Conservation (phyloP, 2,888 invertebrate species). For the Lumbricus terrestris region DNA sequence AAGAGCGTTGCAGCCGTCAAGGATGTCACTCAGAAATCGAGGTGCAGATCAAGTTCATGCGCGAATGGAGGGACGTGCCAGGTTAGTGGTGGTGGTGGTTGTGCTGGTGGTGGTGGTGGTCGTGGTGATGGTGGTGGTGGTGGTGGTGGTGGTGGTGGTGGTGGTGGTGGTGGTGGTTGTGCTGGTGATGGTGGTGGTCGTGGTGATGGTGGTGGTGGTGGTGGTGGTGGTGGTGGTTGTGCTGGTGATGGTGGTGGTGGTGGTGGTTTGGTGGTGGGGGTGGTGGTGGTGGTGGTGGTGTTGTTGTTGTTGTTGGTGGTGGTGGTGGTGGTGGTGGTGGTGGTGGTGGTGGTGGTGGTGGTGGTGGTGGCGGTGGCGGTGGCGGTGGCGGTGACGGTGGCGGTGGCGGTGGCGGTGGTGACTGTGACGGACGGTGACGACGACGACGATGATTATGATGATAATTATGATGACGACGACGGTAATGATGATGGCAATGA, state of each 20-base stretch:
- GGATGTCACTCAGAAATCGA: too few species aligned
- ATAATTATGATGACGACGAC: not conserved
- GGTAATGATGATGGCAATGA: not conserved
- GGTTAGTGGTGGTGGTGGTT: not conserved
- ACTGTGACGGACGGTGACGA: too few species aligned
- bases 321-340: not conserved
- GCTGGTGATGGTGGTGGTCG: not conserved
- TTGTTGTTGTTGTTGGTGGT: not conserved
- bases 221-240: not conserved
- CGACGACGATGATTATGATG: too few species aligned
- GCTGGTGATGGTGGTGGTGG: not conserved
- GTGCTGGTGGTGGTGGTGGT: not conserved
- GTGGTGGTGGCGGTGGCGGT: too few species aligned
- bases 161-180: not conserved
- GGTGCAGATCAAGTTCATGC: not conserved
- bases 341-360: not conserved
- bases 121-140: not conserved
- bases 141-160: not conserved
- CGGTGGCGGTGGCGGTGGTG: not conserved
- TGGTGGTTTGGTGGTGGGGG: not conserved
- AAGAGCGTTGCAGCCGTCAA: not conserved
- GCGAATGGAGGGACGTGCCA: not conserved
- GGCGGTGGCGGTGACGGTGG: too few species aligned
- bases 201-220: not conserved
- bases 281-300: not conserved